Evolutionary conservation across 1,140 invertebrate genomes (phyloP), one percentile per base, ranked within the genome.

Genomic region (fruit fly (Drosophila melanogaster)): DNA sequence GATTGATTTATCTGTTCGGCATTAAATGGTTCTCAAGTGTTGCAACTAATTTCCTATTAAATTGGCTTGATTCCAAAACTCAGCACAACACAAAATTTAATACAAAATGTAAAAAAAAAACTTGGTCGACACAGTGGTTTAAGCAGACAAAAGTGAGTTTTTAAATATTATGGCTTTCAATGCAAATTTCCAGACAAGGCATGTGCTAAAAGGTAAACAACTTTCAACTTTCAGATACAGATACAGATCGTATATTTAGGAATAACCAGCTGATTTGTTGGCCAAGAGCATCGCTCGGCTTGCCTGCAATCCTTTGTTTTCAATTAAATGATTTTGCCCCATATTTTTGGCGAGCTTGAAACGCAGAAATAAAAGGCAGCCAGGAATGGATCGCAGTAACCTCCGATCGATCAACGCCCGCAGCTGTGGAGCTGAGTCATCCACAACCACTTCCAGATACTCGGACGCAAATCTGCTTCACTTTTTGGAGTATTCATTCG

Each of bases 341-440:
- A 40, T 33, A 67, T 69, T n/a, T n/a, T n/a, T 56, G 11, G 51
- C 40, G 19, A 67, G 49, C 0, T 41, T 66, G 61, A 35, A 15
- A 24, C 11, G 12, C 33, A 65, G 47, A 38, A 26, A 14, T 37
- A 37, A 26, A 26, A n/a, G 0, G 14, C 54, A 35, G 49, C 37
- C 40, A 46, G 64, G 57, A 62, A 41, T 4, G 33, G 24, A 69
- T 70, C 64, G 30, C 19, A 49, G 64, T 70, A 47, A 47, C 64
- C 64, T 47, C 47, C 59, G 22, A 65, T 69, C 37, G 65, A 69
- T 50, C 60, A 69, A 53, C 59, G 38, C 40, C 60, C 41, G 40
- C 66, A 69, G 64, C 64, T 57, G 64, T 8, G 53, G 53, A 49
- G 66, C 66, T 70, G 66, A 70, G 66, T 70, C 66, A 70, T 51